Evolutionary conservation across 1,140 invertebrate genomes (phyloP), one percentile per base, ranked within the genome.

Genomic region (Saccostrea cuccullata): DNA sequence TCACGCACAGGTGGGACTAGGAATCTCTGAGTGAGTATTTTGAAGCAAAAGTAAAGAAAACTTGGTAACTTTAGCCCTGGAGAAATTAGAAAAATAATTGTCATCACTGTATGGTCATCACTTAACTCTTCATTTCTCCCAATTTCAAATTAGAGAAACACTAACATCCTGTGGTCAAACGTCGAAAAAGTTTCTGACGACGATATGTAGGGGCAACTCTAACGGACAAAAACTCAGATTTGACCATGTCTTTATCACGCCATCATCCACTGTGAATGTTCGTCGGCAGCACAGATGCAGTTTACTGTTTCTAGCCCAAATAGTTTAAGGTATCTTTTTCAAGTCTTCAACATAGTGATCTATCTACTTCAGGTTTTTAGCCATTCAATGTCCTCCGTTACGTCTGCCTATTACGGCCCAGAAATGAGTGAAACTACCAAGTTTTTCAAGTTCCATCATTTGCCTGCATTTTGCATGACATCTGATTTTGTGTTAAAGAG

Each of bases 231-330:
- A 30, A n/a, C 85, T 89, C 20, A 89, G 47, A 23, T n/a, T 82
- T 60, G 73, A 86, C 26, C 88, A 89, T 40, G 56, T 86, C 47
- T 58, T 47, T 6, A 36, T 89, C 0, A 86, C 84, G 5, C 55
- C 56, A 20, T 36, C 55, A 26, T 23, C 60, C 26, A 73, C 55
- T 20, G 58, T 86, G 60, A 86, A 82, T 86, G 70, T 82, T 8
- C 86, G 30, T 70, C 84, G 36, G 88, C 84, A 86, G 84, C 30
- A 56, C 84, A 88, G 84, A 84, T 86, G 55, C 23, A 70, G 6
- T 64, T n/a, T 70, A 12, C 67, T 23, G 13, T 60, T 60, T 58
- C 56, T 15, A 4, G 56, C 11, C 12, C 3, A 58, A 58, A 58
- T 58, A 1, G 17, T 17, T 58, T 58, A 6, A 58, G 9, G 3